Evolutionary conservation across 2,113 vertebrate species (phyloP).

Genomic region (Indicator maculatus): DNA sequence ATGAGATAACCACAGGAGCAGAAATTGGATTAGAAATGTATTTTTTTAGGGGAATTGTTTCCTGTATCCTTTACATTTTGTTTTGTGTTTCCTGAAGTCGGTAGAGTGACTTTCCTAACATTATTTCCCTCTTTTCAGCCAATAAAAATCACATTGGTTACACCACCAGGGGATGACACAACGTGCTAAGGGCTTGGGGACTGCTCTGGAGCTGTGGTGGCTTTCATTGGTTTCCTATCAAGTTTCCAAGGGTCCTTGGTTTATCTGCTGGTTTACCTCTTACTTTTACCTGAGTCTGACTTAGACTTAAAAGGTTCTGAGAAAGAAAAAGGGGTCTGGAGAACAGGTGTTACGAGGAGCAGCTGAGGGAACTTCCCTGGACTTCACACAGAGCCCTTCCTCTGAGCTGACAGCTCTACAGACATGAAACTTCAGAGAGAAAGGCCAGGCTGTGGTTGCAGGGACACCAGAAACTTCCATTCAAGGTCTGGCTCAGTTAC

Average conservation of each 20-base stretch:
- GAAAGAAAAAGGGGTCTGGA: not conserved
- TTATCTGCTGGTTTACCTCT: not conserved
- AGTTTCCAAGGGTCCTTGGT: not conserved
- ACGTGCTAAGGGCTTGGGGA: not conserved
- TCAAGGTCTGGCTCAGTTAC: not conserved
- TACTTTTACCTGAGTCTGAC: not conserved
- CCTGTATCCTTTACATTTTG: not conserved
- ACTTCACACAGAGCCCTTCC: not conserved
- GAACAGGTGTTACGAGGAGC: too few relatives aligned
- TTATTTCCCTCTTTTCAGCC: conserved; percentile 6
- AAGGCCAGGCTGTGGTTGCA: conserved; percentile 17
- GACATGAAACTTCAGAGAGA: not conserved
- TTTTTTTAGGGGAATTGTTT: conserved; percentile 13
- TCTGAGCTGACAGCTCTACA: conserved; percentile 8
- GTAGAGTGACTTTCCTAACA: not conserved
- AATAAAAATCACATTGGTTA: not conserved
- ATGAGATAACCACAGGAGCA: not conserved
- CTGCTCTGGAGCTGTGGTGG: not conserved
- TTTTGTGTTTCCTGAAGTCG: not conserved
- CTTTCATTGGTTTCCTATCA: not conserved
- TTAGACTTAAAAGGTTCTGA: not conserved
- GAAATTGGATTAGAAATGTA: conserved; percentile 18
- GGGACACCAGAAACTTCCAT: not conserved
- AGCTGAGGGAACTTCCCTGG: not conserved
- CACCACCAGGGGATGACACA: not conserved